Conservation (phyloP, 1,140 invertebrate genomes). For the Apolygus lucorum region DNA sequence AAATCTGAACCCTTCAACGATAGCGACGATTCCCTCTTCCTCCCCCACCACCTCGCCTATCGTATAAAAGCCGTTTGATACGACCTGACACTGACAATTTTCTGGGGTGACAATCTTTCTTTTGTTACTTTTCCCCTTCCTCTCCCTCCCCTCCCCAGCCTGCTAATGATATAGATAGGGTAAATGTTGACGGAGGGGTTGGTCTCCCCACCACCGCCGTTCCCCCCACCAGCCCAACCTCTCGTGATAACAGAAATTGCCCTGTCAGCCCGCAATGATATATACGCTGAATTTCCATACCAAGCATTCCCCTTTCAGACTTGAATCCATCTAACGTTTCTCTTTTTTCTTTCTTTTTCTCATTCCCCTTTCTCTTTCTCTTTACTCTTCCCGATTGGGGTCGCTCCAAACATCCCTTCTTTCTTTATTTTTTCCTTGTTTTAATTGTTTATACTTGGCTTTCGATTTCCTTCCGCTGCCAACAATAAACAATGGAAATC, state of each 20-base stretch:
- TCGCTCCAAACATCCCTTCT: neutral
- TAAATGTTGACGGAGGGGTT: conserved; percentile 29
- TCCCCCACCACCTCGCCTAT: neutral
- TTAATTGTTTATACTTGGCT: neutral
- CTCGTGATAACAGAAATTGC: conserved; percentile 35
- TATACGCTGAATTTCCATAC: conserved; percentile 33
- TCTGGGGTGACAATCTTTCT: conserved; percentile 12
- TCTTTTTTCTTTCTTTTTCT: neutral
- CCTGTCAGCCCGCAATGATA: conserved; percentile 35
- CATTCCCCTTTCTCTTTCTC: neutral
- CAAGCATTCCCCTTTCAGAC: conserved; percentile 25
- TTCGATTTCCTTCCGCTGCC: neutral
- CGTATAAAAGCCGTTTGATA: conserved; percentile 14
- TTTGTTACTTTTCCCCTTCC: conserved; percentile 1
- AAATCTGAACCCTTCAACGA: too few species aligned
- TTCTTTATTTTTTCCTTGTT: neutral
- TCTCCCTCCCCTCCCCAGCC: neutral
- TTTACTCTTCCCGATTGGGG: neutral
- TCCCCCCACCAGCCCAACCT: conserved; percentile 24
- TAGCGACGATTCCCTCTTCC: neutral
- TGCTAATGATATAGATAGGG: conserved; percentile 13
- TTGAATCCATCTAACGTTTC: conserved; percentile 17
- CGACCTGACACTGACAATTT: conserved; percentile 6
- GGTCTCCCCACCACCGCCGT: conserved; percentile 40
- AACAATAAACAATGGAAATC: too few species aligned